Evolutionary conservation across 1,140 invertebrate genomes (phyloP).

Genomic region (Solenopsis invicta): DNA sequence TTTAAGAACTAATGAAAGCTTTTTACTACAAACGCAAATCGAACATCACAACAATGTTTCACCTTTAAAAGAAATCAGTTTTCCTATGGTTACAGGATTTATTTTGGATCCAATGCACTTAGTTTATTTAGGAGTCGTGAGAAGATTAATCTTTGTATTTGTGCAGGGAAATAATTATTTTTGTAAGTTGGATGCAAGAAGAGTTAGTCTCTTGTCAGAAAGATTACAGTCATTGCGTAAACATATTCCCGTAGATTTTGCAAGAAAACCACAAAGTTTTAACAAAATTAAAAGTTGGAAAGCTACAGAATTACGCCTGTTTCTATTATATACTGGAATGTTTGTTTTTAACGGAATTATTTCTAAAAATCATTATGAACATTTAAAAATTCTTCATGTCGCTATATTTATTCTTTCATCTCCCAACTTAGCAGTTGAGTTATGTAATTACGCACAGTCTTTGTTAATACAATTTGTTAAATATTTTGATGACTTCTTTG

Average conservation of each 20-base stretch:
- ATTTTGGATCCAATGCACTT: conserved; percentile 32
- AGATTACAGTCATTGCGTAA: neutral
- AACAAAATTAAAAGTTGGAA: conserved; percentile 23
- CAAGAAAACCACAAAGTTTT: conserved; percentile 26
- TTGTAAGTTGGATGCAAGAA: neutral
- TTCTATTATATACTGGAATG: conserved; percentile 4
- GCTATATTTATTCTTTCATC: conserved; percentile 20
- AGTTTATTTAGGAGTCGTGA: conserved; percentile 21
- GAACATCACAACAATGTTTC: conserved; percentile 9
- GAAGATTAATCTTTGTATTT: neutral
- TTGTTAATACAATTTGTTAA: conserved; percentile 28
- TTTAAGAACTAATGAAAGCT: conserved; percentile 15
- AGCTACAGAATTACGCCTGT: conserved; percentile 10
- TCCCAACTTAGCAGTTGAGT: conserved; percentile 17
- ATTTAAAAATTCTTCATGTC: neutral
- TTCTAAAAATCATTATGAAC: neutral
- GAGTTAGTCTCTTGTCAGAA: neutral
- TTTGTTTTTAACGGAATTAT: too few species aligned
- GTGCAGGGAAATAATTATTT: too few species aligned
- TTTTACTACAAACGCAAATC: neutral
- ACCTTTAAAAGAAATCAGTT: neutral
- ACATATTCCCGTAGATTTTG: conserved; percentile 2
- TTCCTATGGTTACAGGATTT: conserved; percentile 28
- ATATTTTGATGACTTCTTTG: neutral
- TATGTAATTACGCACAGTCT: conserved; percentile 18